Evolutionary conservation across 2,888 invertebrate species (phyloP), one percentile per base, ranked within the genome.

Genomic region (Tenthredo livida): DNA sequence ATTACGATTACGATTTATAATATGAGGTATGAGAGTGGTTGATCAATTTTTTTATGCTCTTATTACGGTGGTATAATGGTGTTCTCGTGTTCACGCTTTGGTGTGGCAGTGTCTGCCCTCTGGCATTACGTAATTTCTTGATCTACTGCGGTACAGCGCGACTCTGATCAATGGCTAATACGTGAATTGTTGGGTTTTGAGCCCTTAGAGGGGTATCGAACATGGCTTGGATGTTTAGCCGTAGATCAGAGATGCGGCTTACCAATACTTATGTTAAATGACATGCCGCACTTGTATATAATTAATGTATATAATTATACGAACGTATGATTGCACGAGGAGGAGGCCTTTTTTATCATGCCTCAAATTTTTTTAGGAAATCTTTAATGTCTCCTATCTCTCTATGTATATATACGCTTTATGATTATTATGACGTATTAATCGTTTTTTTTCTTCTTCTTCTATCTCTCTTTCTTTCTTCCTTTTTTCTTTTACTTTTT

Each of bases 81-180:
- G 87, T 89, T 89, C 88, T 90, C 88, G 87, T 89, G 88, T 86
- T 86, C 90, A 89, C 90, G 90, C 90, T 89, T 90, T 89, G 89
- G 89, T 90, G 89, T 92, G 92, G 92, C 93, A 93, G 92, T 93
- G 93, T 91, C 91, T 90, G 91, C 92, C 92, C 91, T 90, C 89
- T 90, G 92, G 91, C 91, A 90, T 91, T 91, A 90, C 89, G 89
- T 90, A 90, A 87, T 87, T 78, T 43, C 29, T 73, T 82, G 80
- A 61, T 61, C 61, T 61, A 61, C 3, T 37, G n/a, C n/a, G 61
- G 61, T 61, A 10, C 61, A 61, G 75, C 43, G n/a, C 75, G 7
- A 40, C 72, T 40, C 40, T 75, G 75, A 75, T 25, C 75, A 25
- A 47, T 25, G 47, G 75, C 75, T 75, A 75, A 75, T 25, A 47